These are phyloP conservation scores for Aphaenogaster floridana DNA, from an alignment of 1,140 invertebrate genomes.

Conservation along the genomic window DNA sequence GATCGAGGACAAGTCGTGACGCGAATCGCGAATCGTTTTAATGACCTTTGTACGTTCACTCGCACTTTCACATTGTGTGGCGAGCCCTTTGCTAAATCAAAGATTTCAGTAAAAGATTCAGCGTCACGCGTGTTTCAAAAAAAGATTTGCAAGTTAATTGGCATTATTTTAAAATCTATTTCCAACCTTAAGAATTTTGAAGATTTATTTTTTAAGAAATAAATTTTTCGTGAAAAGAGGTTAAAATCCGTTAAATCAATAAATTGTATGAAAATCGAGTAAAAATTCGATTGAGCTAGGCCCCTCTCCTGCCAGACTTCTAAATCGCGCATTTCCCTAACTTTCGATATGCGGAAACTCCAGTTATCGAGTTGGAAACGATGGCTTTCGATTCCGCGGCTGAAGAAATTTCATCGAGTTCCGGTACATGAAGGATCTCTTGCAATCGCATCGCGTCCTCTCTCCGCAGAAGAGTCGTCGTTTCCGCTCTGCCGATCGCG, in stretches of 20 bases:
- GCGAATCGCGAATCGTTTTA: slow-evolving; percentile 71
- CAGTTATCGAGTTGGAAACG: slow-evolving; percentile 19
- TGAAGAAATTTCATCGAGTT: slow-evolving; percentile 42
- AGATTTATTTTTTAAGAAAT: neutral
- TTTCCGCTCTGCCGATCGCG: slow-evolving; percentile 62
- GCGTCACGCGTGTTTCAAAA: neutral
- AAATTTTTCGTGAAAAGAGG: neutral
- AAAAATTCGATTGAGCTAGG: neutral
- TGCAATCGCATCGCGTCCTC: slow-evolving; percentile 25
- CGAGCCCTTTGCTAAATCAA: slow-evolving; percentile 14
- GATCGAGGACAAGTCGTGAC: slow-evolving; percentile 80
- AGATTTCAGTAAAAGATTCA: neutral
- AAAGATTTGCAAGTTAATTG: neutral
- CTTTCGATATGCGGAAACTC: slow-evolving; percentile 30
- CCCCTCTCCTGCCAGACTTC: neutral
- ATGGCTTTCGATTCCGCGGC: slow-evolving; percentile 27
- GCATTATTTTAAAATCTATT: neutral
- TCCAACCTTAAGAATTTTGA: neutral
- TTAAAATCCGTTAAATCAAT: neutral
- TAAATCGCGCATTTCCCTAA: neutral
- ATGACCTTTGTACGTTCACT: slow-evolving; percentile 69
- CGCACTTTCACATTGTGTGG: slow-evolving; percentile 48
- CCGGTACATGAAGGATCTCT: slow-evolving; percentile 45
- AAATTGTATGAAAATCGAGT: neutral
- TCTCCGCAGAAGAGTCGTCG: slow-evolving; percentile 56